Conservation (phyloP, 2,113 vertebrate species). For the Tragelaphus scriptus region DNA sequence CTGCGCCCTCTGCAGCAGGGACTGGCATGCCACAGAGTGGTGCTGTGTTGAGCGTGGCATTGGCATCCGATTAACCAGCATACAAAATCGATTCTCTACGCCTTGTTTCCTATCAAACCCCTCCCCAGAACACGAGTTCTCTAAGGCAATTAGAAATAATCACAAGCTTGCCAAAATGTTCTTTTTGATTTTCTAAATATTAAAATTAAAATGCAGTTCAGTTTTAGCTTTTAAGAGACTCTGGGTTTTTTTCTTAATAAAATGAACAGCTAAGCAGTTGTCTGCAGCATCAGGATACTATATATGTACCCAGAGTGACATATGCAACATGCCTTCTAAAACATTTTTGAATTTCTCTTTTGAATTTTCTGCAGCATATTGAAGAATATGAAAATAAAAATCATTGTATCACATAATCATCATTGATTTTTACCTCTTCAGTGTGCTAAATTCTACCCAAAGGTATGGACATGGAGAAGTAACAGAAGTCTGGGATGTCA, state of each 20-base stretch:
- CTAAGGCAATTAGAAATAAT: conserved; percentile 81
- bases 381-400: conserved; percentile 28
- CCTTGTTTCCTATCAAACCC: conserved; percentile 79
- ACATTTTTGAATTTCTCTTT: conserved; percentile 27
- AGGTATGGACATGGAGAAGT: not conserved
- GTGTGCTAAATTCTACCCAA: not conserved
- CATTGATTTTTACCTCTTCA: not conserved
- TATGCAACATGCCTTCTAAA: conserved; percentile 10
- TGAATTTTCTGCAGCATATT: conserved; percentile 21
- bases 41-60: conserved; percentile 75
- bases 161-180: conserved; percentile 69
- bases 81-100: conserved; percentile 76
- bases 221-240: conserved; percentile 56
- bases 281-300: conserved; percentile 40
- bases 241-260: conserved; percentile 10
- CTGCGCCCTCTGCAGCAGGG: conserved; percentile 73
- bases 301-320: conserved; percentile 24
- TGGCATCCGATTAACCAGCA: conserved; percentile 78
- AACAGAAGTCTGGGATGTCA: not conserved
- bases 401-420: not conserved
- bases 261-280: conserved; percentile 55
- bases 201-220: conserved; percentile 63
- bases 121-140: conserved; percentile 73
- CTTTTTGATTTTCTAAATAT: conserved; percentile 71
- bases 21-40: conserved; percentile 72